These are phyloP conservation scores for Diadumene lineata DNA, from an alignment of 92 coral and sea anemone genomes.

Conservation along the genomic window DNA sequence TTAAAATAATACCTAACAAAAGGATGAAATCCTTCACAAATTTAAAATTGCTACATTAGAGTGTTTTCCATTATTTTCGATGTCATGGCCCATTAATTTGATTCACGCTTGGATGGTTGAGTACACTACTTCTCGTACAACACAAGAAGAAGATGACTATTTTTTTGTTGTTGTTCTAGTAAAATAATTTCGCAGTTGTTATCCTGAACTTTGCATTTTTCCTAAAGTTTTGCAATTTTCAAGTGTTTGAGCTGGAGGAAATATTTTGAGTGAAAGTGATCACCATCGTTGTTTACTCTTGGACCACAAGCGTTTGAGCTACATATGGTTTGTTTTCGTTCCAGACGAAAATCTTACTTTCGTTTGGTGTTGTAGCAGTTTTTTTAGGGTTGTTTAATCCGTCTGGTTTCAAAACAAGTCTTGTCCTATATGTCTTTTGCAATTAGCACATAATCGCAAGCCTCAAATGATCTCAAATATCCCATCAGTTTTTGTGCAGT, in stretches of 20 bases:
- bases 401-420: neutral
- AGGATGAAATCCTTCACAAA: slow-evolving; percentile 2
- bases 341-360: neutral
- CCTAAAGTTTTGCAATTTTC: neutral
- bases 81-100: slow-evolving; percentile 10
- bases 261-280: neutral
- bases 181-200: neutral
- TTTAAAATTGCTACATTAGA: neutral
- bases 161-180: neutral
- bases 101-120: slow-evolving; percentile 4
- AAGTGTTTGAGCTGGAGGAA: neutral
- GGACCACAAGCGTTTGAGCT: neutral
- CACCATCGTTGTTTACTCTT: neutral
- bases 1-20: neutral
- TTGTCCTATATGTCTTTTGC: neutral
- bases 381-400: neutral
- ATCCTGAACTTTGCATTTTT: neutral
- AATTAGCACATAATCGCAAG: neutral
- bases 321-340: neutral
- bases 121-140: neutral
- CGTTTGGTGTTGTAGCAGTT: neutral
- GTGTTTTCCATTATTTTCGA: neutral
- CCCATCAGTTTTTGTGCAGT: too few species aligned
- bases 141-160: neutral
- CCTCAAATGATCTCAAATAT: neutral